A percentile compares a stretch with the other conserved stretches of the same genome.
phyloP scores from a whole-genome alignment of 2,113 vertebrate genomes.

The Daboia siamensis region DNA sequence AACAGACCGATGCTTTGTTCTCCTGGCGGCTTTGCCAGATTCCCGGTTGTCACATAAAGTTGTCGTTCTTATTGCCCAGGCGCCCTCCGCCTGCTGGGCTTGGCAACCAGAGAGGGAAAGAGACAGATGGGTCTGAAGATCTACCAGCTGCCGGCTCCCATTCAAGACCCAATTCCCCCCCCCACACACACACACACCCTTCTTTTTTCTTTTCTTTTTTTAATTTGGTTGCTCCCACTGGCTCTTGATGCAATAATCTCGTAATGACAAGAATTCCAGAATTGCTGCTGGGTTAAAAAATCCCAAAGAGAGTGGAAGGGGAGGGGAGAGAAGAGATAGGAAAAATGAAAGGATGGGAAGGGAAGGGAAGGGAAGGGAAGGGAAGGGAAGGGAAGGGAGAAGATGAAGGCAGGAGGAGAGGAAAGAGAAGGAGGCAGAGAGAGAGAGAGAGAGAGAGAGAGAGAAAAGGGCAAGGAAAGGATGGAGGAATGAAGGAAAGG shows the following conservation, averaged over 20 bases:
- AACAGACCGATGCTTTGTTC: background rate
- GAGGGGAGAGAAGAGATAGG: background rate
- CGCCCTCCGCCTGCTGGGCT: background rate
- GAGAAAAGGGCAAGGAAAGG: no score
- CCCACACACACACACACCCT: no score
- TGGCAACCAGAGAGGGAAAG: background rate
- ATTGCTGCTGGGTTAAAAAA: background rate
- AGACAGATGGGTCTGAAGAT: background rate
- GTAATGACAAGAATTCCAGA: background rate
- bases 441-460: no score
- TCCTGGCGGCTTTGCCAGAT: background rate
- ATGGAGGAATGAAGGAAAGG: no score
- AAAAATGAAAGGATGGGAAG: background rate
- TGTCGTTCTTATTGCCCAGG: no score
- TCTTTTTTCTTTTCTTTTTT: background rate
- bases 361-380: background rate
- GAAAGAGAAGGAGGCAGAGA: no score
- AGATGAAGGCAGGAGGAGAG: rapidly evolving
- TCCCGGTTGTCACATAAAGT: background rate
- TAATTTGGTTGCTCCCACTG: background rate
- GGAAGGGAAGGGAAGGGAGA: background rate
- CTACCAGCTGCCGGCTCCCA: background rate
- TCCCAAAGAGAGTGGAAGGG: background rate
- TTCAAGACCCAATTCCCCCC: background rate
- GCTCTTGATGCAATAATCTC: background rate